Base-by-base conservation (phyloP, 2,113 vertebrate species). In the Sinocyclocheilus rhinocerous region DNA sequence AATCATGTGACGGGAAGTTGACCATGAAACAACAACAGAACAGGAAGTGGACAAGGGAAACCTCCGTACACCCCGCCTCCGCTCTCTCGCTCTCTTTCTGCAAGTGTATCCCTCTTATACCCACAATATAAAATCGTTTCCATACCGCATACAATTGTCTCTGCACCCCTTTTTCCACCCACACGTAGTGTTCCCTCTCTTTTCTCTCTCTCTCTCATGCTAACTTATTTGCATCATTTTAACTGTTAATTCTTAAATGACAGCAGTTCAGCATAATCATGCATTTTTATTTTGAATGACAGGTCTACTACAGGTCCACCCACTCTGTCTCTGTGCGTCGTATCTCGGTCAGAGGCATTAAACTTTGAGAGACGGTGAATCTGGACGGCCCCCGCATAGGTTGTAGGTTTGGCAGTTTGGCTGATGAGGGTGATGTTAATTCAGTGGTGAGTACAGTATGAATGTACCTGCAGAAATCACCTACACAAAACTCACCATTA, bases 31-130 rank as follows among this genome's bases (percentile, higher is more conserved):
- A 83, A 63, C 39, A 50, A 84, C n/a, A 86, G 80, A 61, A 57
- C 90, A 89, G 90, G 87, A 90, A 90, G 87, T 89, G 80, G 83
- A 89, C 90, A 85, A 90, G 88, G 90, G 87, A 89, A 92, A 87
- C 90, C 90, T 91, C 87, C 87, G 85, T 87, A 87, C 81, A 88
- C 69, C 86, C 87, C 85, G 79, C 87, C 88, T 86, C 86, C 89
- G 61, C 75, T 85, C 82, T 78, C 85, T 86, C 13, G 85, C 73
- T 86, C 29, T 45, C 50, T 85, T 48, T 87, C 59, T 76, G 48
- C 36, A 84, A n/a, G 65, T 87, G 77, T 48, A 55, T 73, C 76
- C 85, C 48, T 84, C 80, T 75, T 69, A 22, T 82, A 83, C 82
- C 82, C 87, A 73, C 87, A 84, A 76, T 72, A 67, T 67, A 80